Evolutionary conservation across 2,113 vertebrate species (phyloP).

Genomic region (Vulpes vulpes): DNA sequence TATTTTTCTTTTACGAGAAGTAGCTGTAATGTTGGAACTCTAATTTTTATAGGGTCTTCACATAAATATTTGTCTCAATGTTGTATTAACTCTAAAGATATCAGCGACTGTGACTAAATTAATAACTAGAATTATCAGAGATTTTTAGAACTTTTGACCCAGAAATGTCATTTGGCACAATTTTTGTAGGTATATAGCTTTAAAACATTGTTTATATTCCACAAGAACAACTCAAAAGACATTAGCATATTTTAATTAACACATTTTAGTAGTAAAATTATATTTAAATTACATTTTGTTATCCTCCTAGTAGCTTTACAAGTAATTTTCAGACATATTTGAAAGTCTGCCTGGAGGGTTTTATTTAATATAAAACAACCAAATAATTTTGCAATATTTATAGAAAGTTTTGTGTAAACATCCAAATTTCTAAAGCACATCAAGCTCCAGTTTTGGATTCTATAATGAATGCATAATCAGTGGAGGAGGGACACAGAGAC

Average conservation of each 20-base stretch:
- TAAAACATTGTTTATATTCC: slow-evolving; percentile 60
- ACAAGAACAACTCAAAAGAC: slow-evolving; percentile 32
- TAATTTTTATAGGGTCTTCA: slow-evolving; percentile 30
- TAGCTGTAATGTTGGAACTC: background rate
- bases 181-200: slow-evolving; percentile 44
- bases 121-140: slow-evolving; percentile 51
- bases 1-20: background rate
- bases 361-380: slow-evolving; percentile 54
- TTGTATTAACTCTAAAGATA: background rate
- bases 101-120: slow-evolving; percentile 19
- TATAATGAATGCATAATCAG: background rate
- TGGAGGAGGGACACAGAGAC: background rate
- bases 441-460: background rate
- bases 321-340: slow-evolving; percentile 70
- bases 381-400: slow-evolving; percentile 48
- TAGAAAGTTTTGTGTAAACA: slow-evolving; percentile 52
- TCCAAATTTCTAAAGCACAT: background rate
- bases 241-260: slow-evolving; percentile 74
- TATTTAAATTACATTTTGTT: slow-evolving; percentile 70
- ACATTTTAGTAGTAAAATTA: slow-evolving; percentile 58
- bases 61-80: slow-evolving; percentile 45
- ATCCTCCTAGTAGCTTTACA: slow-evolving; percentile 60
- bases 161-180: slow-evolving; percentile 37
- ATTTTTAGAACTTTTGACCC: slow-evolving; percentile 40
- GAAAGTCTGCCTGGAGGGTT: slow-evolving; percentile 37